Conservation (phyloP, 1,140 invertebrate species). For the Phymastichus coffea region DNA sequence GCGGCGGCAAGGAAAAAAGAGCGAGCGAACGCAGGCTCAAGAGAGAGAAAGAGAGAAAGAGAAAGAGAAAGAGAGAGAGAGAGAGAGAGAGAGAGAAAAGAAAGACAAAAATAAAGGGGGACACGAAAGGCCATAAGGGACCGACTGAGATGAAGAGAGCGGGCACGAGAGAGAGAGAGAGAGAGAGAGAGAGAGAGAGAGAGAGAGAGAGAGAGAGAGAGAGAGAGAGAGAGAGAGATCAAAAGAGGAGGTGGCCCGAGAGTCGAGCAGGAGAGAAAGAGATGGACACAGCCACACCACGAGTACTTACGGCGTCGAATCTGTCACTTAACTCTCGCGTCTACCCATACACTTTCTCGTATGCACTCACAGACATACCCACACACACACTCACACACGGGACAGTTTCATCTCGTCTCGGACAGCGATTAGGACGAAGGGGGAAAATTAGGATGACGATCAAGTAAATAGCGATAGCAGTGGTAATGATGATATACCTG, state of each 20-base stretch:
- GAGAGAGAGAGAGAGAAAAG: not conserved
- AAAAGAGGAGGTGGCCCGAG: slow-evolving; percentile 3
- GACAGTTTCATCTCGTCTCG: not conserved
- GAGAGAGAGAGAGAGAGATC: not conserved
- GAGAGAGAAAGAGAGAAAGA: not conserved
- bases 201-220: not conserved
- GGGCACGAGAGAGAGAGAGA: not conserved
- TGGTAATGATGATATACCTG: too few species aligned
- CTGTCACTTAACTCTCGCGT: slow-evolving; percentile 20
- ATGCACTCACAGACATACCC: not conserved
- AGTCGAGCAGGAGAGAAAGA: not conserved
- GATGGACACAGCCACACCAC: not conserved
- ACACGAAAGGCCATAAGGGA: slow-evolving; percentile 8
- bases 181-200: not conserved
- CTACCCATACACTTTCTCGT: not conserved
- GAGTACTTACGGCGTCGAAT: slow-evolving; percentile 20
- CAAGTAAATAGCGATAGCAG: too few species aligned
- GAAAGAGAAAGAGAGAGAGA: not conserved
- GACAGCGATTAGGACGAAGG: too few species aligned
- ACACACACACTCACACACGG: not conserved
- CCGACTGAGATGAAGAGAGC: too few species aligned
- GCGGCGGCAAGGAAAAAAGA: not conserved
- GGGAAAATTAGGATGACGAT: too few species aligned
- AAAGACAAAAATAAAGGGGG: slow-evolving; percentile 17
- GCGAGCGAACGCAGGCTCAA: not conserved